Base-by-base conservation (phyloP, 2,797 vertebrate species). In the Gouania willdenowi region DNA sequence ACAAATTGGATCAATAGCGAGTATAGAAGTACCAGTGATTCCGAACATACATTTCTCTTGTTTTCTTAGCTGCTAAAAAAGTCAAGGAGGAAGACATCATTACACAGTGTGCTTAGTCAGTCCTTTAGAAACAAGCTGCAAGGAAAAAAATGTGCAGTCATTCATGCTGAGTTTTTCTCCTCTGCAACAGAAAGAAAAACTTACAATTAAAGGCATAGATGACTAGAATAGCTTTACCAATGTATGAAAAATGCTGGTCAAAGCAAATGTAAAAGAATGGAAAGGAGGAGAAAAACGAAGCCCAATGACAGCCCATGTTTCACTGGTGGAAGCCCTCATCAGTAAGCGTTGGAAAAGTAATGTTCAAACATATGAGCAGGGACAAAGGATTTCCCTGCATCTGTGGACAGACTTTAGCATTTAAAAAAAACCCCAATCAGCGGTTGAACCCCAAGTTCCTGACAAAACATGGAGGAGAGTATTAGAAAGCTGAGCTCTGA, bases 1-100 rank as follows among this genome's bases (percentile, higher is more conserved):
- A 5, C 1, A 4, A 21, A 28, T 55, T 35, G 1, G 50, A 78
- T 79, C 79, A 73, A 81, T 79, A 72, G 32, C 19, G n/a, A n/a
- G n/a, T n/a, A 27, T 28, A 23, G 36, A 56, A 48, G 55, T 70
- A 62, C 31, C 35, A 40, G 42, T 27, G 33, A 67, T 71, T 51
- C 39, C 60, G 41, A 20, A 57, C 43, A 65, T 60, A 32, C 32
- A 31, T 32, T 24, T 59, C 48, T 59, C 50, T 49, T 55, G 62
- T 66, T 71, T 78, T 66, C 57, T 59, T 27, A 33, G 37, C 34
- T 7, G 12, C 34, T 67, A 59, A 53, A 40, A 53, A 40, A 52
- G 59, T 61, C 48, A 39, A 51, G 59, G 31, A 61, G 10, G 35
- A 58, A 66, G 53, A 74, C 24, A 20, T 56, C 32, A 51, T 42